Conservation (phyloP, 2,797 vertebrate species). For the Cirrhinus mrigala region DNA sequence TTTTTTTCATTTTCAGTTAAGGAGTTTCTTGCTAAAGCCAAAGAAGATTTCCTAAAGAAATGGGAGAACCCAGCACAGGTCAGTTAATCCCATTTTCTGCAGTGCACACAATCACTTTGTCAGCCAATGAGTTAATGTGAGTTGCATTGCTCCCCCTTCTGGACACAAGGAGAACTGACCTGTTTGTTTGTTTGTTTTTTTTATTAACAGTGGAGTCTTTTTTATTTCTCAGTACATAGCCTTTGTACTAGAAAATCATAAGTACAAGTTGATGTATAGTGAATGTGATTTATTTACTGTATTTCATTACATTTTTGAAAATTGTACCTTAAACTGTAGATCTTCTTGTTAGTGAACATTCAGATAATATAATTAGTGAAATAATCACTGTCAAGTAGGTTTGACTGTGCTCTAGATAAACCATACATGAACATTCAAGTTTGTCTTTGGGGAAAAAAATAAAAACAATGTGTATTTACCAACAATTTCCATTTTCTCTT, state of each 20-base stretch:
- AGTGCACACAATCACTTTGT: neutral
- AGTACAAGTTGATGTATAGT: neutral
- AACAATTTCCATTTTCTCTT: neutral
- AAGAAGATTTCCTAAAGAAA: constrained; percentile 97
- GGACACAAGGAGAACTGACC: constrained; percentile 26
- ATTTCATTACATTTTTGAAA: neutral
- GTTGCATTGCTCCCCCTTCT: constrained; percentile 39
- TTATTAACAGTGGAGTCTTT: neutral
- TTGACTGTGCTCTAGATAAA: neutral
- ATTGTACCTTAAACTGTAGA: neutral
- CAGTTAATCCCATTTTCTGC: constrained; percentile 37
- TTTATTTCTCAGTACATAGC: neutral
- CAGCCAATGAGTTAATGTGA: neutral
- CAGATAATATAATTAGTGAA: neutral
- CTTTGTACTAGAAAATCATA: neutral
- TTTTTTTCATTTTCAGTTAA: constrained; percentile 83
- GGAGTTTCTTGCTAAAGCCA: constrained; percentile 96
- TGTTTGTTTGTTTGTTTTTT: neutral
- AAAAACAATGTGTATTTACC: neutral
- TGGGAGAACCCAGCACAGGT: constrained; percentile 96
- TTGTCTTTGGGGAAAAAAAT: neutral
- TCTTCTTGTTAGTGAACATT: neutral
- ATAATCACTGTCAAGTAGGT: neutral
- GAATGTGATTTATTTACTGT: neutral
- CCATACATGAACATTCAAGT: neutral